Percentiles rank a stretch among this genome's conserved stretches.
Evolutionary conservation across 2,797 vertebrate genomes (phyloP).

Genomic region (Anguilla megastoma): DNA sequence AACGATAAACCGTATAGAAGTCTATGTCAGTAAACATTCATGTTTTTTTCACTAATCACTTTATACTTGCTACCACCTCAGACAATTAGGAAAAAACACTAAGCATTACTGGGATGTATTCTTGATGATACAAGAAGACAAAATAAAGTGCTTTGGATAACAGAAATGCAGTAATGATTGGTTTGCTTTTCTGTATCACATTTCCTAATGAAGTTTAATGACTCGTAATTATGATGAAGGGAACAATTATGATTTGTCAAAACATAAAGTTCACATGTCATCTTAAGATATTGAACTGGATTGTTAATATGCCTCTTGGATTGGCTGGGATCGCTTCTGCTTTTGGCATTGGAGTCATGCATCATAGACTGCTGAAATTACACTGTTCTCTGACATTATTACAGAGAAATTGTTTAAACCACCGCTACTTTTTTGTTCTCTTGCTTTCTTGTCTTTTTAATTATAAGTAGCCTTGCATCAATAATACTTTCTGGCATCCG

Average conservation of each 20-base stretch:
- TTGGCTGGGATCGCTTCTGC: not conserved
- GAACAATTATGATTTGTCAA: not conserved
- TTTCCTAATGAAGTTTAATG: not conserved
- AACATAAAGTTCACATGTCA: not conserved
- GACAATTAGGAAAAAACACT: not conserved
- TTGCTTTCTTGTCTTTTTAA: not conserved
- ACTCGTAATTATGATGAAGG: not conserved
- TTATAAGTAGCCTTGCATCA: not conserved
- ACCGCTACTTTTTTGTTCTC: not conserved
- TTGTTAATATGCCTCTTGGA: not conserved
- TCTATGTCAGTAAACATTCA: conserved; percentile 13
- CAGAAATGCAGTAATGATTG: not conserved
- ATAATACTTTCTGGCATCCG: not conserved
- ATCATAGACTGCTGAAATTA: not conserved
- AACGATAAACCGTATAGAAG: conserved; percentile 16
- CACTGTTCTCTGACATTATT: not conserved
- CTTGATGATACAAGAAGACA: not conserved
- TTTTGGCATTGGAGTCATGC: not conserved
- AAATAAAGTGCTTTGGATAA: conserved; percentile 21
- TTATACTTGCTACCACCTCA: conserved; percentile 21
- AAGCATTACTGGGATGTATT: not conserved
- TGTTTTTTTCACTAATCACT: conserved; percentile 3
- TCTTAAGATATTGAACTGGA: not conserved
- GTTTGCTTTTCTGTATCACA: not conserved
- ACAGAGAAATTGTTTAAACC: not conserved